A percentile compares a stretch with the other conserved stretches of the same genome.
Evolutionary conservation across 2,888 invertebrate species (phyloP).

Genomic region (Seladonia tumulorum): DNA sequence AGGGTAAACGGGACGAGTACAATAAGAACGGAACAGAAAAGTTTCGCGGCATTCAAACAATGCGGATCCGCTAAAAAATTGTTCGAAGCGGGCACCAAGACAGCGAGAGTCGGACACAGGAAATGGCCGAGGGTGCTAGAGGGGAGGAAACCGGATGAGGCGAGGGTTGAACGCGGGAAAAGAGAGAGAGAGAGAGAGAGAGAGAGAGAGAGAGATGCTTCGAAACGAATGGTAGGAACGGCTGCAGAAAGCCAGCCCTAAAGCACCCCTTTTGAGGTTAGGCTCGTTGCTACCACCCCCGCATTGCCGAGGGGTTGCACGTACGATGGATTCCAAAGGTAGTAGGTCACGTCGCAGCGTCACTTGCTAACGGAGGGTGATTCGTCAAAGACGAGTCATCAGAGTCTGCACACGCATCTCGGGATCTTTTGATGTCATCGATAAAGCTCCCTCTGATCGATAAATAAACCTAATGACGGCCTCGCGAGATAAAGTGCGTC

Average conservation of each 20-base stretch:
- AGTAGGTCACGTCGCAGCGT: conserved; percentile 37
- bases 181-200: background rate
- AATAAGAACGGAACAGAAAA: conserved; percentile 16
- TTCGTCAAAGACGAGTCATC: conserved; percentile 60
- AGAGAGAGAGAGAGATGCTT: background rate
- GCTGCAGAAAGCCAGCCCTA: conserved; percentile 29
- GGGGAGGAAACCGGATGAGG: background rate
- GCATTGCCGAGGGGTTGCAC: conserved; percentile 28
- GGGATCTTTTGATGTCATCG: conserved; percentile 36
- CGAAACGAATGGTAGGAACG: conserved; percentile 39
- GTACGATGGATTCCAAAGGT: conserved; percentile 27
- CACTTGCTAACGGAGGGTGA: conserved; percentile 40
- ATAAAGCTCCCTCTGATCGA: conserved; percentile 15
- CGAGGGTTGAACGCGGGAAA: background rate
- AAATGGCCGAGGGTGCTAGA: background rate
- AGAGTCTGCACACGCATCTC: background rate
- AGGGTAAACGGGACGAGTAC: background rate
- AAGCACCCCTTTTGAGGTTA: conserved; percentile 49
- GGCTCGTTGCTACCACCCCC: background rate
- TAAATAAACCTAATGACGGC: conserved; percentile 35
- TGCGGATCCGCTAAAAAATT: conserved; percentile 18
- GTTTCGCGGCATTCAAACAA: conserved; percentile 24
- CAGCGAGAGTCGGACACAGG: background rate
- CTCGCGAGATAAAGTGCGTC: background rate
- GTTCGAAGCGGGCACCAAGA: conserved; percentile 2